Evolutionary conservation across 2,888 invertebrate species (phyloP).

Genomic region (Chloroclysta siterata): DNA sequence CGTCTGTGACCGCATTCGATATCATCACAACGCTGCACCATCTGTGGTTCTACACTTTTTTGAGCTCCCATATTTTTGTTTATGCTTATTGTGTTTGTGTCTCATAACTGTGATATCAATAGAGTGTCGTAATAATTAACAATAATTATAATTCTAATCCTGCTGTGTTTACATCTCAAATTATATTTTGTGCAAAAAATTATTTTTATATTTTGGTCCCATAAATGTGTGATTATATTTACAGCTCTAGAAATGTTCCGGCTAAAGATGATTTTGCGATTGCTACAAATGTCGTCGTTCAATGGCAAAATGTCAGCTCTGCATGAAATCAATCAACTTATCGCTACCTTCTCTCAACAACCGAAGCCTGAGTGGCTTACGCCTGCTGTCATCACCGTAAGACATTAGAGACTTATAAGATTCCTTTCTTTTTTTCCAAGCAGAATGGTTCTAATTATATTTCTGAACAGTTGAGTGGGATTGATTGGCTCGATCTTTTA

Average conservation of each 20-base stretch:
- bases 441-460: neutral
- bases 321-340: conserved; percentile 98
- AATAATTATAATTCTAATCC: no score
- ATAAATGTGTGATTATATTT: conserved; percentile 38
- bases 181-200: no score
- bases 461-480: neutral
- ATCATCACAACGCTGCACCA: conserved; percentile 40
- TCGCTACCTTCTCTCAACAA: conserved; percentile 95
- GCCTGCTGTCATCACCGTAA: conserved; percentile 96
- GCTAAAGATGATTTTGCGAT: conserved; percentile 96
- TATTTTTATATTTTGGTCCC: no score
- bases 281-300: conserved; percentile 98
- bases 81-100: neutral
- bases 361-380: conserved; percentile 97
- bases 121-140: no score
- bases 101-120: no score
- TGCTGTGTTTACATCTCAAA: no score
- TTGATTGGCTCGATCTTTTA: no score
- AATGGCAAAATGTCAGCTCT: conserved; percentile 99
- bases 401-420: conserved; percentile 47
- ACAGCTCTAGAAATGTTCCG: conserved; percentile 95
- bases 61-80: conserved; percentile 29
- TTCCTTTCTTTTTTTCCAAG: neutral
- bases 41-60: conserved; percentile 43
- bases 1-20: conserved; percentile 60